Evolutionary conservation across 2,888 invertebrate genomes (phyloP).

Genomic region (Archips xylosteana): DNA sequence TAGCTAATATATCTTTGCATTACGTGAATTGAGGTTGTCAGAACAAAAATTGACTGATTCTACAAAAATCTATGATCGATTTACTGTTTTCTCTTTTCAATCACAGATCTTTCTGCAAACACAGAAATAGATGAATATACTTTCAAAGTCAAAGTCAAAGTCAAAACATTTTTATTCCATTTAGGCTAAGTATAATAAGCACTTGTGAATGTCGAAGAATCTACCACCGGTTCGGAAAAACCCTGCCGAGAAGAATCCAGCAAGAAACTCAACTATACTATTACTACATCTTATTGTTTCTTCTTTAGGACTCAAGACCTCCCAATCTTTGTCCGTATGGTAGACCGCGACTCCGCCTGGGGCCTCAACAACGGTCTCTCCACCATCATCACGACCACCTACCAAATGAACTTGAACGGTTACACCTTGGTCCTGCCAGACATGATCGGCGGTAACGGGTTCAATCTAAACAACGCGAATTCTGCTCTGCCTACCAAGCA

Average conservation of each 20-base stretch:
- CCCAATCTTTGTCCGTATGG: conserved; percentile 90
- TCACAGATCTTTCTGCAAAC: no score
- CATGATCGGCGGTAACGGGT: conserved; percentile 91
- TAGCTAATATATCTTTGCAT: no score
- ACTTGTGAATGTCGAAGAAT: no score
- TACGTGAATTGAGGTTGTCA: no score
- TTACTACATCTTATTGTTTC: no score
- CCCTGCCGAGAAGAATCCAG: no score
- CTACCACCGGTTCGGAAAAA: no score
- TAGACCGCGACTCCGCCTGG: conserved; percentile 91
- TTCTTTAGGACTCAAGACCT: conserved; percentile 87
- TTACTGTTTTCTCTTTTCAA: no score
- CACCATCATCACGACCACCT: conserved; percentile 89
- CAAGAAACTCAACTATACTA: not conserved
- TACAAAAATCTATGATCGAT: no score
- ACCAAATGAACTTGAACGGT: conserved; percentile 88
- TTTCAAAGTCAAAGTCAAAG: not conserved
- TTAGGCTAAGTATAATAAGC: not conserved
- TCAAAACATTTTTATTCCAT: no score
- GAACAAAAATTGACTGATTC: no score
- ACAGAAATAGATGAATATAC: no score
- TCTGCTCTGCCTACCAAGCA: conserved; percentile 84
- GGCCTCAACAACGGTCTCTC: conserved; percentile 89
- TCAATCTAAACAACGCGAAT: conserved; percentile 75
- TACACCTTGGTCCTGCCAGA: conserved; percentile 92